A percentile compares a stretch with the other conserved stretches of the same genome.
Evolutionary conservation across 2,888 invertebrate genomes (phyloP).

Genomic region (Palloptera scutellata): DNA sequence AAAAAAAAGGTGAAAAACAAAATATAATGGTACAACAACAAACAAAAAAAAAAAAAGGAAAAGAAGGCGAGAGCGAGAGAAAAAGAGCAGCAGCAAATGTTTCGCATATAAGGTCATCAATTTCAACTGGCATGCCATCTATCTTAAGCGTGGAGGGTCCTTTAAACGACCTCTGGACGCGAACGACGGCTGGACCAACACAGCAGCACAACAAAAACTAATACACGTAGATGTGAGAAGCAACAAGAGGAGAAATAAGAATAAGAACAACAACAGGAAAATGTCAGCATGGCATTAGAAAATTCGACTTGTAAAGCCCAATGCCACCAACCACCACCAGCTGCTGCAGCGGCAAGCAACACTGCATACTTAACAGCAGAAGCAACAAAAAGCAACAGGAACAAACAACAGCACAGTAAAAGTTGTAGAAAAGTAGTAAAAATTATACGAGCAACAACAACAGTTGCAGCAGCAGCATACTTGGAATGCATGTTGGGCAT

Average conservation of each 20-base stretch:
- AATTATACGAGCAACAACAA: slow-evolving; percentile 29
- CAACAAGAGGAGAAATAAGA: slow-evolving; percentile 8
- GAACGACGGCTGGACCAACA: slow-evolving; percentile 35
- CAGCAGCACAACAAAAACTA: slow-evolving; percentile 14
- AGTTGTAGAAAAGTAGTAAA: slow-evolving; percentile 12
- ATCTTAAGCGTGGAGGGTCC: slow-evolving; percentile 52
- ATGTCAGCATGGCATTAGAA: slow-evolving; percentile 38
- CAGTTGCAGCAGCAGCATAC: slow-evolving; percentile 16
- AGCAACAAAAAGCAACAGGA: slow-evolving; percentile 32
- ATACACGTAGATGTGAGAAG: neutral
- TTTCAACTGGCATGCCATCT: slow-evolving; percentile 59
- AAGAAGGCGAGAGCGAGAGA: neutral
- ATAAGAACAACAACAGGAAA: slow-evolving; percentile 18
- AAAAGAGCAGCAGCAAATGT: neutral
- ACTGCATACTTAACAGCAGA: slow-evolving; percentile 44
- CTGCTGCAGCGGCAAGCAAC: slow-evolving; percentile 43
- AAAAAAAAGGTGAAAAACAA: slow-evolving; percentile 23
- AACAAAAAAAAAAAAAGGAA: neutral
- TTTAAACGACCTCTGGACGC: slow-evolving; percentile 57
- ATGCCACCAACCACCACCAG: slow-evolving; percentile 15
- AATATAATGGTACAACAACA: slow-evolving; percentile 12
- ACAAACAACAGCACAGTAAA: slow-evolving; percentile 19
- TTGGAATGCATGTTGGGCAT: slow-evolving; percentile 28
- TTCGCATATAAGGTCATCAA: slow-evolving; percentile 51
- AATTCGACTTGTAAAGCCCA: slow-evolving; percentile 27